These are phyloP conservation scores for Phyllotreta cruciferae DNA, from an alignment of 2,888 invertebrate species.

Conservation along the genomic window DNA sequence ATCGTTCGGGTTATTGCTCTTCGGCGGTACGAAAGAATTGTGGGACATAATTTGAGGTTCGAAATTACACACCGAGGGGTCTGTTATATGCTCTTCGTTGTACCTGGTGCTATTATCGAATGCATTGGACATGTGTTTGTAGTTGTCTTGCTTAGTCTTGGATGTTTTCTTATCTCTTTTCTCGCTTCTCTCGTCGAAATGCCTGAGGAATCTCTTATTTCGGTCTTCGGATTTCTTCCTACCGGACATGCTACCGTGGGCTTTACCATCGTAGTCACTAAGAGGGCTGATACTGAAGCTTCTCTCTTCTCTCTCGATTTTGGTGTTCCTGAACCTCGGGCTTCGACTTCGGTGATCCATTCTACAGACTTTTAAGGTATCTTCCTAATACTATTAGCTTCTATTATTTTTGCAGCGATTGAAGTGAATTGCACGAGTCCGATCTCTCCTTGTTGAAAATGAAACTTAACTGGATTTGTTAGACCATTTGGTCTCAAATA, in stretches of 20 bases:
- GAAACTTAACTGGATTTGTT: too few species aligned
- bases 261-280: slow-evolving; percentile 25
- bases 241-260: neutral
- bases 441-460: too few species aligned
- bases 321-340: slow-evolving; percentile 17
- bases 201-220: neutral
- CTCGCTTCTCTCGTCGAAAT: slow-evolving; percentile 13
- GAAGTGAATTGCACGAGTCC: too few species aligned
- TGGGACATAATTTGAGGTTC: neutral
- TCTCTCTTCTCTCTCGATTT: slow-evolving; percentile 14
- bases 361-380: neutral
- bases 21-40: slow-evolving; percentile 3
- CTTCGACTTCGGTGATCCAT: slow-evolving; percentile 17
- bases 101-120: slow-evolving; percentile 14
- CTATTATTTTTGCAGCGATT: too few species aligned
- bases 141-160: slow-evolving; percentile 3
- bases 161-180: slow-evolving; percentile 17
- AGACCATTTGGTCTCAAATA: too few species aligned
- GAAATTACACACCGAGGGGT: slow-evolving; percentile 38
- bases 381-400: too few species aligned
- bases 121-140: slow-evolving; percentile 1
- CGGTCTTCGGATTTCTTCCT: slow-evolving; percentile 7
- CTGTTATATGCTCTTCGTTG: slow-evolving; percentile 27
- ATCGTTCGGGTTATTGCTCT: slow-evolving; percentile 25
- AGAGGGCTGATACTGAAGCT: slow-evolving; percentile 34